A percentile compares a stretch with the other conserved stretches of the same genome.
These are phyloP conservation scores for Diadegma fenestrale DNA, from an alignment of 2,888 invertebrate species.

Conservation along the genomic window DNA sequence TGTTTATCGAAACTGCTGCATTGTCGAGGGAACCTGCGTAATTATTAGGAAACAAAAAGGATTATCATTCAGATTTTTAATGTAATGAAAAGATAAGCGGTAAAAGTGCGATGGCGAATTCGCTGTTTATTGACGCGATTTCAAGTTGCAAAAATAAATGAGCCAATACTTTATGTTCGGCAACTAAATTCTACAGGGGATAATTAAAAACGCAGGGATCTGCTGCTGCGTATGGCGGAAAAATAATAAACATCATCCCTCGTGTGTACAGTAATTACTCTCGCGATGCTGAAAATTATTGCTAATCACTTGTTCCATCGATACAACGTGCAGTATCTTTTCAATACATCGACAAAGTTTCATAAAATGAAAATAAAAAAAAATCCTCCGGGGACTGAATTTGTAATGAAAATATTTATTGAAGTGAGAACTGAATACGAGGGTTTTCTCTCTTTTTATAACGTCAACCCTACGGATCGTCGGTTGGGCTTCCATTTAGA, in stretches of 20 bases:
- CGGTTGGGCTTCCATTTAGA: not conserved
- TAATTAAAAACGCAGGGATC: not conserved
- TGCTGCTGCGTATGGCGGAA: not conserved
- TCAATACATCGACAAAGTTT: not conserved
- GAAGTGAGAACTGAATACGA: not conserved
- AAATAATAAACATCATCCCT: not conserved
- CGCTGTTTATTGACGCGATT: not conserved
- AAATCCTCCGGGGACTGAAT: no score
- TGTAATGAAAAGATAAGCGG: not conserved
- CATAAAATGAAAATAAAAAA: not conserved
- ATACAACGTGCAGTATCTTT: not conserved
- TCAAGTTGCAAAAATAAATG: not conserved
- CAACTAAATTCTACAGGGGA: not conserved
- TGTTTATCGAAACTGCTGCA: not conserved
- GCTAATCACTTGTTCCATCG: conserved; percentile 11
- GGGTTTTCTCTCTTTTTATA: not conserved
- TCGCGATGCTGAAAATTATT: not conserved
- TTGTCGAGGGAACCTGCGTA: not conserved
- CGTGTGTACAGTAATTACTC: not conserved
- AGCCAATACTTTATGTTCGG: not conserved
- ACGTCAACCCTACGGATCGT: not conserved
- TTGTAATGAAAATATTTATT: not conserved
- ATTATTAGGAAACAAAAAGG: not conserved
- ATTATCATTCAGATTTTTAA: not conserved
- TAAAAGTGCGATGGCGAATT: not conserved